These are phyloP conservation scores for pig (Sus scrofa) DNA, from an alignment of 2,113 vertebrate species.

Conservation along the genomic window T2T-Sscrofa CM000824.6:112671001-112671500, in stretches of 20 bases:
- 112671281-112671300: background rate
- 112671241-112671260: background rate
- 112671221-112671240: background rate
- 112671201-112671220: background rate
- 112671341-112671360: background rate
- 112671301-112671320: background rate
- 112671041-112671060: background rate
- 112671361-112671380: background rate
- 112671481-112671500: too few relatives aligned
- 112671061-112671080: background rate
- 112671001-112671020: background rate
- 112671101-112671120: slow-evolving; percentile 3
- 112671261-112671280: background rate
- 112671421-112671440: background rate
- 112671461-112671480: too few relatives aligned
- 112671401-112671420: background rate
- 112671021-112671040: background rate
- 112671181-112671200: background rate
- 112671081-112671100: background rate
- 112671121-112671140: background rate
- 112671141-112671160: background rate
- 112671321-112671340: background rate
- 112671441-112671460: too few relatives aligned
- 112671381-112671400: background rate
- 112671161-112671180: background rate